These are phyloP conservation scores for Scylla paramamosain DNA, from an alignment of 1,140 invertebrate genomes.

Conservation along the genomic window DNA sequence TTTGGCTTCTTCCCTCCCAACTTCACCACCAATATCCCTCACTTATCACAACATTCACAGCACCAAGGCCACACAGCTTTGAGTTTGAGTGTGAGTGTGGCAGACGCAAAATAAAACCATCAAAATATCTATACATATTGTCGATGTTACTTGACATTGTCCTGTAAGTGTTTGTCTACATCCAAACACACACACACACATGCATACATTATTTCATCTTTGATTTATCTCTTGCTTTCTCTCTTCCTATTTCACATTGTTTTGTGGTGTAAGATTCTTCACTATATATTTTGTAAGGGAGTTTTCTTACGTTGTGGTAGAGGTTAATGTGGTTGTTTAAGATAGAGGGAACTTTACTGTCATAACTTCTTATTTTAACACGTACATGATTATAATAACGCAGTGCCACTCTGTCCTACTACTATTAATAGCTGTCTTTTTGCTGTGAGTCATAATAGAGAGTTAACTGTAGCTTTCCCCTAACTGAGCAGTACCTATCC, in stretches of 20 bases:
- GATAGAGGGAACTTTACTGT: background rate
- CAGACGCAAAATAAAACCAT: background rate
- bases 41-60: background rate
- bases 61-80: background rate
- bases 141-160: background rate
- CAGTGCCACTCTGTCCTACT: background rate
- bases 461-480: background rate
- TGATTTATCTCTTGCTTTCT: too few species aligned
- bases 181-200: conserved; percentile 39
- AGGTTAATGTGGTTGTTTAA: background rate
- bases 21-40: background rate
- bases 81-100: background rate
- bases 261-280: background rate
- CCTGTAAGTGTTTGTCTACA: background rate
- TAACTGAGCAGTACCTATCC: conserved; percentile 1
- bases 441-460: conserved; percentile 2
- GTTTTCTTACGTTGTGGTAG: background rate
- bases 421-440: background rate
- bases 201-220: background rate
- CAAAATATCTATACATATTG: background rate
- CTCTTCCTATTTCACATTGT: background rate
- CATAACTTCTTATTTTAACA: background rate
- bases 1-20: background rate
- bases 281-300: background rate
- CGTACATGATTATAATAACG: background rate